Evolutionary conservation across 2,113 vertebrate genomes (phyloP).

Genomic region (Sander lucioperca): DNA sequence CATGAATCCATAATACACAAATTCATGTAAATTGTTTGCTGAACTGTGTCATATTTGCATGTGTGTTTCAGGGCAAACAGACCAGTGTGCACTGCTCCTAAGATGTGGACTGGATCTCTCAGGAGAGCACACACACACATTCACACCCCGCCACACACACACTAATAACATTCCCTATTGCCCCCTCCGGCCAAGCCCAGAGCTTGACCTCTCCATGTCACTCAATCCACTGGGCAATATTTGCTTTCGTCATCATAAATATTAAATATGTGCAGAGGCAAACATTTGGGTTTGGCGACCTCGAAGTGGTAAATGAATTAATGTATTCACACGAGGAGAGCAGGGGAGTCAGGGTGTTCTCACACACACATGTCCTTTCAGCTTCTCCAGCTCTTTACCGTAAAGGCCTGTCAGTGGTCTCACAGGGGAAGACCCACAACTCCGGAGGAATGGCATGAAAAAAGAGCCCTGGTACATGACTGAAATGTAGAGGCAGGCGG

Average conservation of each 20-base stretch:
- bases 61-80: constrained; percentile 73
- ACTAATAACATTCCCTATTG: constrained; percentile 63
- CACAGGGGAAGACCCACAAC: constrained; percentile 68
- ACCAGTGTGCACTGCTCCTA: constrained; percentile 52
- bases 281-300: constrained; percentile 85
- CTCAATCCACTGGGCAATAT: constrained; percentile 79
- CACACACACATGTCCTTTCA: constrained; percentile 75
- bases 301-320: constrained; percentile 84
- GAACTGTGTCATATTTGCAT: constrained; percentile 71
- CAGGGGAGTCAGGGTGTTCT: constrained; percentile 72
- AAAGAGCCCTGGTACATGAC: constrained; percentile 36
- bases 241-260: constrained; percentile 86
- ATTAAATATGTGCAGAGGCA: constrained; percentile 82
- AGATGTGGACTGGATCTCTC: constrained; percentile 80
- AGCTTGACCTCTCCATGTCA: constrained; percentile 81
- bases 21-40: constrained; percentile 75
- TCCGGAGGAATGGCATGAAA: constrained; percentile 48
- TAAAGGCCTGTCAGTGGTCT: constrained; percentile 78
- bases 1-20: constrained; percentile 75
- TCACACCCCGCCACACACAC: constrained; percentile 50
- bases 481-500: constrained; percentile 29
- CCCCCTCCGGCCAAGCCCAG: constrained; percentile 70
- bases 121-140: constrained; percentile 65
- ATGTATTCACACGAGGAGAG: constrained; percentile 79
- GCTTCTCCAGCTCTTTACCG: constrained; percentile 72